phyloP scores from a whole-genome alignment of 2,113 vertebrate species.

The Dicerorhinus sumatrensis region DNA sequence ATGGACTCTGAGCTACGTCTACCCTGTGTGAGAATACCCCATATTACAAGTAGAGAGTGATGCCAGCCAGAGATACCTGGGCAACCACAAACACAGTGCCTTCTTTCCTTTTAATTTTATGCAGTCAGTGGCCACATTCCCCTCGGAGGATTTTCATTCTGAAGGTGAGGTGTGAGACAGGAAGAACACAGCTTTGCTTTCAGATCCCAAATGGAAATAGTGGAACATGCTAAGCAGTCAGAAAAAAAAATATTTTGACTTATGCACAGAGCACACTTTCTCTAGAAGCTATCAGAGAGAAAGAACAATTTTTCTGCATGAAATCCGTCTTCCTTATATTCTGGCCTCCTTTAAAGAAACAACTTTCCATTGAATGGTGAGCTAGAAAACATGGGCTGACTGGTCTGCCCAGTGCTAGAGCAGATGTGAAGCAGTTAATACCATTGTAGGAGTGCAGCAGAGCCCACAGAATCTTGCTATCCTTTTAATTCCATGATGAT shows the following conservation, averaged over 20 bases:
- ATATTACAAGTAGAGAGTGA: accelerated
- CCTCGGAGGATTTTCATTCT: neutral
- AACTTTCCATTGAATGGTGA: neutral
- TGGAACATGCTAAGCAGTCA: neutral
- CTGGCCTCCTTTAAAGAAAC: neutral
- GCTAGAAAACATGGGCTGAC: neutral
- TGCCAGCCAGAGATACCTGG: neutral
- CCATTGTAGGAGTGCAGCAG: neutral
- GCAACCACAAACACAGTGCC: neutral
- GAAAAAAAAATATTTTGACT: constrained; percentile 60
- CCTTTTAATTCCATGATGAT: constrained; percentile 77
- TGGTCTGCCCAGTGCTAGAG: accelerated
- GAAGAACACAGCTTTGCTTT: constrained; percentile 37
- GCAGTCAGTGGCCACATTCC: neutral
- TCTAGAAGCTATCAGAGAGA: constrained; percentile 30
- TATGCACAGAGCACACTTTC: constrained; percentile 10
- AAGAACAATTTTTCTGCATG: neutral
- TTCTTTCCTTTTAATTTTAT: neutral
- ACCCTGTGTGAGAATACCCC: neutral
- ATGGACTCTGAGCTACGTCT: neutral
- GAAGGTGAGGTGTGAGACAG: constrained; percentile 17
- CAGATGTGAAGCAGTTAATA: constrained; percentile 60
- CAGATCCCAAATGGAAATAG: constrained; percentile 10
- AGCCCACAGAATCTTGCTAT: neutral
- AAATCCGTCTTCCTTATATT: neutral